Conservation (phyloP, 2,888 invertebrate species). For the Stenodema calcarata region DNA sequence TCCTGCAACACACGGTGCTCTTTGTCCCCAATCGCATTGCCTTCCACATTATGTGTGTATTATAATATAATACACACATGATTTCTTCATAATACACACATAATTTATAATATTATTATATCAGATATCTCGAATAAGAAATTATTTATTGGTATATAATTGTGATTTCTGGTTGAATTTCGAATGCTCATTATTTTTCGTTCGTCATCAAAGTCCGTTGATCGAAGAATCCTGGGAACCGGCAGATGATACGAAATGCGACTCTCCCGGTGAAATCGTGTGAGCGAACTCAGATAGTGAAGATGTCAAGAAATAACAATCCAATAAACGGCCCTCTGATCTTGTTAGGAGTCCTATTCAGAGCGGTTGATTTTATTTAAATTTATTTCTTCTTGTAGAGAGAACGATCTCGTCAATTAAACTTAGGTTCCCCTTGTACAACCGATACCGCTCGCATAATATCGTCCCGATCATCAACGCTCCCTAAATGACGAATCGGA, state of each 20-base stretch:
- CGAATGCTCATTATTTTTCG: too few species aligned
- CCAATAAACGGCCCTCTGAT: neutral
- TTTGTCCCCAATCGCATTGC: too few species aligned
- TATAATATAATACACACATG: too few species aligned
- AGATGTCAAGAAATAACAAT: neutral
- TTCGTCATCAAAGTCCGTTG: too few species aligned
- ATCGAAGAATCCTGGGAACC: neutral
- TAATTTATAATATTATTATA: too few species aligned
- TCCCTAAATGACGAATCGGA: neutral
- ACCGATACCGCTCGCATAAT: neutral
- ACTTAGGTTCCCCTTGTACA: neutral
- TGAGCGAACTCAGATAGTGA: neutral
- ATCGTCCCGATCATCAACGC: neutral
- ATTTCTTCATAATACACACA: too few species aligned
- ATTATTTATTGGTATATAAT: too few species aligned
- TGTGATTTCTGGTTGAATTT: too few species aligned
- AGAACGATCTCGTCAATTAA: neutral
- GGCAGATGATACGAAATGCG: neutral
- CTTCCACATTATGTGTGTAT: too few species aligned
- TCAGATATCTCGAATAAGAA: too few species aligned
- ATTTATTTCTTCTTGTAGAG: neutral
- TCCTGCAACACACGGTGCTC: too few species aligned
- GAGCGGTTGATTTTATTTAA: neutral
- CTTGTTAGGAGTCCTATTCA: neutral
- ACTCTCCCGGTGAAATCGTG: neutral